These are phyloP conservation scores for Eurypyga helias DNA, from an alignment of 2,113 vertebrate genomes.

Conservation along the genomic window DNA sequence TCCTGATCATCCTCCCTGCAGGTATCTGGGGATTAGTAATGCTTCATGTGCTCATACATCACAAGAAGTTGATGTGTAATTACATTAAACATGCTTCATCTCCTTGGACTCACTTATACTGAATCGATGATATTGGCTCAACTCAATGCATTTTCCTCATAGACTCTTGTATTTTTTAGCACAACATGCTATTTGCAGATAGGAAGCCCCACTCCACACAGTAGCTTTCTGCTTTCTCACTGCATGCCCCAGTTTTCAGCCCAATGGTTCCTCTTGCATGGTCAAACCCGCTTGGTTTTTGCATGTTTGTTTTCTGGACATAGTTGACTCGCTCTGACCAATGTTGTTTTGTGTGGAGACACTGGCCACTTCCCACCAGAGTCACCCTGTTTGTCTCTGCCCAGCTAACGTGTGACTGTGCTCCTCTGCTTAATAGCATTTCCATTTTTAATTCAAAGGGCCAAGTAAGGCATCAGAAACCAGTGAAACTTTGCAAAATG, in stretches of 20 bases:
- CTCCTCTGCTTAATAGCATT: background rate
- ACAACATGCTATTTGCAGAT: background rate
- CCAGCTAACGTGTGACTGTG: background rate
- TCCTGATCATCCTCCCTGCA: conserved; percentile 73
- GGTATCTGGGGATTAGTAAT: conserved; percentile 83
- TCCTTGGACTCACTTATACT: conserved; percentile 67
- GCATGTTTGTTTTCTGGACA: background rate
- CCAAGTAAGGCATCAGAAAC: conserved; percentile 38
- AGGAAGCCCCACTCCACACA: background rate
- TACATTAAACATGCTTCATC: conserved; percentile 80
- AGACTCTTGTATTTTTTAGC: background rate
- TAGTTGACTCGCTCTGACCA: rapidly evolving
- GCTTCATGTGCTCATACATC: conserved; percentile 74
- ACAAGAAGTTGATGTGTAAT: conserved; percentile 81
- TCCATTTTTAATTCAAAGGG: conserved; percentile 52
- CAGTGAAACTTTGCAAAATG: background rate
- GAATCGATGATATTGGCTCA: conserved; percentile 30
- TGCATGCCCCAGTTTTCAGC: rapidly evolving
- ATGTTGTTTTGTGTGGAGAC: background rate
- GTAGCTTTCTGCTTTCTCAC: background rate
- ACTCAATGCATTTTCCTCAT: background rate
- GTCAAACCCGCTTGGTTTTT: background rate
- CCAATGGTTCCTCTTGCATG: rapidly evolving
- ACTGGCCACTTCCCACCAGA: background rate
- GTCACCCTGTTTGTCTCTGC: background rate